Percentiles rank a stretch among this genome's conserved stretches.
phyloP scores from a whole-genome alignment of 2,888 invertebrate species.

The Amiota communis region DNA sequence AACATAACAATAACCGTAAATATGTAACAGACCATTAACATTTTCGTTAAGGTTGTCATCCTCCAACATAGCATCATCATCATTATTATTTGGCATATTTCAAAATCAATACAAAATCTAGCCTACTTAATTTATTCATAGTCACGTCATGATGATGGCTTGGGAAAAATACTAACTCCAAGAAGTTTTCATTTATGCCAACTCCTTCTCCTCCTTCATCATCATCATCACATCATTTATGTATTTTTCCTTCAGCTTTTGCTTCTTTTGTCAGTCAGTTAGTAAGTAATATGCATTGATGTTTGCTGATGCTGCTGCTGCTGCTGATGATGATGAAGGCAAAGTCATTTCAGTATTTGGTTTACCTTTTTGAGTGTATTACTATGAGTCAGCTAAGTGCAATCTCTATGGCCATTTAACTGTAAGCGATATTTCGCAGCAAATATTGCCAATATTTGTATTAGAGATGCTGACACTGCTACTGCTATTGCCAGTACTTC shows the following conservation, averaged over 20 bases:
- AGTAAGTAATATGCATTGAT: no score
- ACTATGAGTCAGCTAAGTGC: slow-evolving; percentile 67
- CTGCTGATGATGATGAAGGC: no score
- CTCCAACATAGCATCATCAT: no score
- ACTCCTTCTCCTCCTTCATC: no score
- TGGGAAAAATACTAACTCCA: slow-evolving; percentile 44
- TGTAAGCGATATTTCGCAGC: slow-evolving; percentile 60
- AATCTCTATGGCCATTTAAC: slow-evolving; percentile 65
- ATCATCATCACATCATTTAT: no score
- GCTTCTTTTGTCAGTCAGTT: no score
- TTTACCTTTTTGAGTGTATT: background rate
- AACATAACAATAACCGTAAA: slow-evolving; percentile 27
- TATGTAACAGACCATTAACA: slow-evolving; percentile 12
- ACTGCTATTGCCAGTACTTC: no score
- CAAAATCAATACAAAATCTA: slow-evolving; percentile 25
- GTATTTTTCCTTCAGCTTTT: background rate
- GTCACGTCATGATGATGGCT: slow-evolving; percentile 55
- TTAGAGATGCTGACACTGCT: slow-evolving; percentile 38
- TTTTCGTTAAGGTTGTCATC: no score
- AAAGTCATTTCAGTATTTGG: no score
- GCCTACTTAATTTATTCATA: slow-evolving; percentile 65
- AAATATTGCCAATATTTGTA: slow-evolving; percentile 58
- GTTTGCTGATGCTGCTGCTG: no score
- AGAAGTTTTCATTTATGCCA: background rate
- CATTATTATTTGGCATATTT: slow-evolving; percentile 21